phyloP scores from a whole-genome alignment of 2,113 vertebrate genomes.

The Camarhynchus parvulus region DNA sequence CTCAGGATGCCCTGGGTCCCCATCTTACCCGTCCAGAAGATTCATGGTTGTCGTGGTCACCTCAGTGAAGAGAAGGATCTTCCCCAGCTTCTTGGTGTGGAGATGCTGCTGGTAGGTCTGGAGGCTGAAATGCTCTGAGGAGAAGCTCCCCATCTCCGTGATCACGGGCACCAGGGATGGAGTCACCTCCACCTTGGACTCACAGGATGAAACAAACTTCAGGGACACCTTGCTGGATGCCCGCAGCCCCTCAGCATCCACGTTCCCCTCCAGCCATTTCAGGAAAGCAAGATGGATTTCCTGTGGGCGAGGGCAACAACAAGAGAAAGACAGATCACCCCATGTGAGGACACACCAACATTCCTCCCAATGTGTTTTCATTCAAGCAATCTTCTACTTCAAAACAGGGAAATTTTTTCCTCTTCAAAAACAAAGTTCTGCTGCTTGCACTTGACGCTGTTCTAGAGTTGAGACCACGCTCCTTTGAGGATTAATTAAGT shows the following conservation, averaged over 20 bases:
- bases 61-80: slow-evolving; percentile 84
- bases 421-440: not conserved
- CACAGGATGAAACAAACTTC: slow-evolving; percentile 66
- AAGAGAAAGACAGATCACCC: not conserved
- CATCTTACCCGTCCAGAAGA: slow-evolving; percentile 90
- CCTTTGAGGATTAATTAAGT: not conserved
- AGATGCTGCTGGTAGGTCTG: slow-evolving; percentile 83
- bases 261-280: slow-evolving; percentile 73
- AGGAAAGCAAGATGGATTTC: slow-evolving; percentile 70
- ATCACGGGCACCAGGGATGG: slow-evolving; percentile 76
- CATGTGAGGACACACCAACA: rapidly evolving
- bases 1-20: rapidly evolving
- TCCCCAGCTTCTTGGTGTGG: slow-evolving; percentile 81
- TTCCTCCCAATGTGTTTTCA: not conserved
- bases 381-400: not conserved
- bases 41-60: slow-evolving; percentile 87
- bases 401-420: not conserved
- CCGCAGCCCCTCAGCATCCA: slow-evolving; percentile 72
- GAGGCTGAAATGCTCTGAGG: slow-evolving; percentile 80
- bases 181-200: slow-evolving; percentile 47
- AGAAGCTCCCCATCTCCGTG: slow-evolving; percentile 64
- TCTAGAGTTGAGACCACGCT: rapidly evolving
- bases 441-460: not conserved
- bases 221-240: slow-evolving; percentile 78
- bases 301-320: slow-evolving; percentile 40